Conservation (phyloP, 2,888 invertebrate genomes). For the Nomada flava region DNA sequence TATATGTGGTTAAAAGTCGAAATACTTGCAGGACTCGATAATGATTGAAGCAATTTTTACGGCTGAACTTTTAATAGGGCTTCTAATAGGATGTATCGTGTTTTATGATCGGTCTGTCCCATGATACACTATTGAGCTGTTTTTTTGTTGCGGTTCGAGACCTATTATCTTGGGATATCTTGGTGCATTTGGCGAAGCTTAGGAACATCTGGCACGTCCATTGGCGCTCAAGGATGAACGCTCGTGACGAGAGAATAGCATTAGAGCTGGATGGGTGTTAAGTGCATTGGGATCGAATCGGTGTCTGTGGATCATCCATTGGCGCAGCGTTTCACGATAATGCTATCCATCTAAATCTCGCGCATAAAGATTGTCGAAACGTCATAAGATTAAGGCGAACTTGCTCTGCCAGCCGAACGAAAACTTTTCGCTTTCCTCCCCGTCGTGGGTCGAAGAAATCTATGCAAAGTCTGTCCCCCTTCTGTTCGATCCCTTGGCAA, state of each 20-base stretch:
- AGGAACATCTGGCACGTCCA: slow-evolving; percentile 68
- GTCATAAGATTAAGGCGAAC: background rate
- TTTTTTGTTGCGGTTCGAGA: background rate
- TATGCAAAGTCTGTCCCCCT: slow-evolving; percentile 40
- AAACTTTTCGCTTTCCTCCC: background rate
- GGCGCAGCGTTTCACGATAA: slow-evolving; percentile 45
- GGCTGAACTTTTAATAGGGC: background rate
- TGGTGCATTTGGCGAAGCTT: slow-evolving; percentile 49
- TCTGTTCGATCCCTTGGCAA: slow-evolving; percentile 34
- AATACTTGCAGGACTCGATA: background rate
- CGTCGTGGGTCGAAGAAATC: background rate
- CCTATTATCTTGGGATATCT: slow-evolving; percentile 39
- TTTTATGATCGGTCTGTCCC: background rate
- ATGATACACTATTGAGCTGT: background rate
- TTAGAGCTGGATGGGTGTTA: slow-evolving; percentile 70
- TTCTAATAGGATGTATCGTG: background rate
- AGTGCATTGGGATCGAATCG: slow-evolving; percentile 69
- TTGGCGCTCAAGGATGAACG: slow-evolving; percentile 66
- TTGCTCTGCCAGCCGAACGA: background rate
- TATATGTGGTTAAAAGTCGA: background rate
- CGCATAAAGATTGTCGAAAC: slow-evolving; percentile 3
- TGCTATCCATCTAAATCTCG: slow-evolving; percentile 13
- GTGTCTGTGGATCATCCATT: slow-evolving; percentile 58
- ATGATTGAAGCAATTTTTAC: background rate
- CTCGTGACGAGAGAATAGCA: slow-evolving; percentile 71